Evolutionary conservation across 2,113 vertebrate genomes (phyloP).

Genomic region (Clarias macrocephalus): DNA sequence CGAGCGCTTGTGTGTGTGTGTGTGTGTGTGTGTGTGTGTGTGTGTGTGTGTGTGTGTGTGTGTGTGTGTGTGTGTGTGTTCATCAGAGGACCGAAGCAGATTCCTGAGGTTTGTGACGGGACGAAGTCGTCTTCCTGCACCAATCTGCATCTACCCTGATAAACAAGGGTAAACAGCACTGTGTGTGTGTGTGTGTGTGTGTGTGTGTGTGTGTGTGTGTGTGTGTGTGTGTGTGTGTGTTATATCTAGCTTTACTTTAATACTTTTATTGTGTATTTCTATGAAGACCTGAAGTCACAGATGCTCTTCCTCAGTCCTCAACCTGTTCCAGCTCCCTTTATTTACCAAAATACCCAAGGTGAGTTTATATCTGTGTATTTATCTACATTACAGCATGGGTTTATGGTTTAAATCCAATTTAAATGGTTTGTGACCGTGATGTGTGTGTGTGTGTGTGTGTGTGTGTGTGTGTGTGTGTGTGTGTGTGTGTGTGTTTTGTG

Average conservation of each 20-base stretch:
- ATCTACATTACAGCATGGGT: not conserved
- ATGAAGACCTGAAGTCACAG: slow-evolving; percentile 87
- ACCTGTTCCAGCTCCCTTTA: slow-evolving; percentile 96
- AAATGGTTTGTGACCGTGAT: not conserved
- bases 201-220: too few species aligned
- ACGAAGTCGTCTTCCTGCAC: slow-evolving; percentile 93
- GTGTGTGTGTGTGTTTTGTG: not conserved
- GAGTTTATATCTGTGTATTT: slow-evolving; percentile 11
- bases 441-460: too few species aligned
- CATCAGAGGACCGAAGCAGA: slow-evolving; percentile 93
- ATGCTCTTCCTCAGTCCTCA: slow-evolving; percentile 92
- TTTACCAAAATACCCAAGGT: slow-evolving; percentile 93
- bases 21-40: not conserved
- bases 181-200: not conserved
- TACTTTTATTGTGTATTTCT: slow-evolving; percentile 28
- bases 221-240: not conserved
- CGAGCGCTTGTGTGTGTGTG: not conserved
- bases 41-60: too few species aligned
- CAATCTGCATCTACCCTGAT: slow-evolving; percentile 93
- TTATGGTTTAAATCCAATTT: not conserved
- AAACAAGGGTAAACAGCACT: slow-evolving; percentile 81
- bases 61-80: not conserved
- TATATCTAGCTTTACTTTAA: not conserved
- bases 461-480: too few species aligned
- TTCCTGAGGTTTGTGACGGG: slow-evolving; percentile 97